Base-by-base conservation (phyloP, 2,888 invertebrate genomes). In the Blera fallax region DNA sequence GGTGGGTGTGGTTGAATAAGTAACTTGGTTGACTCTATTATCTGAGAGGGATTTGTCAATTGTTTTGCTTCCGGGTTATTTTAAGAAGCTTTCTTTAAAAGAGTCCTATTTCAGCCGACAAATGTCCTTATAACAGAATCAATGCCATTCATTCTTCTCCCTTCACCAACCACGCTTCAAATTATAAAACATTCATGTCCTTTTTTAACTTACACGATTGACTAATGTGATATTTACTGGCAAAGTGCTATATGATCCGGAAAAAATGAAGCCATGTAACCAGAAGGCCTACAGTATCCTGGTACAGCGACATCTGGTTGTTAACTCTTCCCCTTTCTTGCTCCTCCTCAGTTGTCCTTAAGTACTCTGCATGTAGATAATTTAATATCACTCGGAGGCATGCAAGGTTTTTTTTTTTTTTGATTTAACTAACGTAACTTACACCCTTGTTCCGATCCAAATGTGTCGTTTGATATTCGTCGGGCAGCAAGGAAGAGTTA, bases 351-450 rank as follows among this genome's bases (percentile, higher is more conserved):
- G 64, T 65, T 50, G 24, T 27, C 72, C 65, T 67, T 72, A 65
- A 67, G 77, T 65, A 54, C 24, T 52, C 50, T 27, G 32, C 74
- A 70, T 84, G 74, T 80, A 65, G 70, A 79, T 74, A 84, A 84
- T 84, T 84, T 84, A 84, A 84, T 84, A 84, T 70, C 74, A 40
- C 74, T 74, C 48, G 40, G 21, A 64, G 74, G 69, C 84, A 65
- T 70, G 74, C 69, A 43, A 73, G 27, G 45, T 60, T 64, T 34
- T 56, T 45, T 56, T 56, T 48, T 62, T 40, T 48, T 21, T 69
- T 34, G 48, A 27, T 48, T 56, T 48, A 45, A 18, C 48, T 21
- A 32, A 62, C 64, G 62, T 54, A 67, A 73, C 73, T 64, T 60
- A 62, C 62, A 78, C 67, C 50, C 69, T 24, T 58, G 40, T 48